A percentile compares a stretch with the other conserved stretches of the same genome.
Conservation (phyloP, 2,888 invertebrate genomes). For the Trissolcus brochymenae region DNA sequence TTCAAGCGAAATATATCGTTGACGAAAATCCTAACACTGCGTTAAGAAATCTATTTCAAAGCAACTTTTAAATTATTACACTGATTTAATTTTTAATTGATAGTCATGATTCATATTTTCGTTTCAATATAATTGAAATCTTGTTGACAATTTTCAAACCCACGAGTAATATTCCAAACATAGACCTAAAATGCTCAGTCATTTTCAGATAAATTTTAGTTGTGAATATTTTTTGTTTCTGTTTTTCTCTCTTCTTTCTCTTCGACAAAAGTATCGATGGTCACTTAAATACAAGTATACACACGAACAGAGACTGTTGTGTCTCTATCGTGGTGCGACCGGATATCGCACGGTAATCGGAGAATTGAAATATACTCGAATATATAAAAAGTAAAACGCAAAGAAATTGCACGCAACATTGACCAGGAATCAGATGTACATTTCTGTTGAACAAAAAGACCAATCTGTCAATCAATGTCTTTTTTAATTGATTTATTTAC, state of each 20-base stretch:
- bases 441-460: slow-evolving; percentile 15
- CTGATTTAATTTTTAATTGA: no score
- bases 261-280: slow-evolving; percentile 35
- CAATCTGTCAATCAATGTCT: slow-evolving; percentile 8
- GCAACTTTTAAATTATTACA: no score
- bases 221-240: slow-evolving; percentile 6
- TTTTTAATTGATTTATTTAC: slow-evolving; percentile 5
- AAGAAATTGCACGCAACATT: slow-evolving; percentile 41
- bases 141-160: no score
- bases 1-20: slow-evolving; percentile 13
- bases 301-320: slow-evolving; percentile 36
- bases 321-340: slow-evolving; percentile 48
- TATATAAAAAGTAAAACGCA: slow-evolving; percentile 32
- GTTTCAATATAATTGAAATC: no score
- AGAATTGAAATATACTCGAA: slow-evolving; percentile 39
- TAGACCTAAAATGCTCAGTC: slow-evolving; percentile 20
- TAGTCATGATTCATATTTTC: no score
- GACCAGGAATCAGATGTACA: slow-evolving; percentile 35
- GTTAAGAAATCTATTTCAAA: not conserved
- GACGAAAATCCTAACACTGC: slow-evolving; percentile 15
- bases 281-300: slow-evolving; percentile 33
- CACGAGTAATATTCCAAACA: not conserved
- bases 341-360: slow-evolving; percentile 56
- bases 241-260: slow-evolving; percentile 12
- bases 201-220: slow-evolving; percentile 30